These are phyloP conservation scores for Thecophora atra DNA, from an alignment of 2,888 invertebrate genomes.

Conservation along the genomic window DNA sequence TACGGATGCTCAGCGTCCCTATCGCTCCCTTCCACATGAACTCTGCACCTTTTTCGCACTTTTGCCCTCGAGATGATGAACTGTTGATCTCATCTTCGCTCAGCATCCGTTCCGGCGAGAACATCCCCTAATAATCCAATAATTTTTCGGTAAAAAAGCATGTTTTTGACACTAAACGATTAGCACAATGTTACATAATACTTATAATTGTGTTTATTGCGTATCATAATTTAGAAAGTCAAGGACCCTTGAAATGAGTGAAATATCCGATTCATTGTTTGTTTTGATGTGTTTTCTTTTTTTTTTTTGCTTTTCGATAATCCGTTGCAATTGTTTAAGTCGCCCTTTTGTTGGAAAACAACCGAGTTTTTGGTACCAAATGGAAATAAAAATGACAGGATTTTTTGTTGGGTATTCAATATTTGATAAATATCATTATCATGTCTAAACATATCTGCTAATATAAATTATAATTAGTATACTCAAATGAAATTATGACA, in stretches of 20 bases:
- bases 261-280: constrained; percentile 47
- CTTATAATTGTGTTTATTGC: constrained; percentile 51
- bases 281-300: constrained; percentile 35
- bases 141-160: constrained; percentile 59
- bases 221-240: constrained; percentile 52
- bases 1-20: too few relatives aligned
- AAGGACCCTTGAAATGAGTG: constrained; percentile 64
- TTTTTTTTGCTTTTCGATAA: neutral
- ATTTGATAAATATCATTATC: too few relatives aligned
- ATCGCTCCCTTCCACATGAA: constrained; percentile 57
- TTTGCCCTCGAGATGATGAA: constrained; percentile 32
- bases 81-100: constrained; percentile 40
- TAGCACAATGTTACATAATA: constrained; percentile 58
- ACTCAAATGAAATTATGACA: too few relatives aligned
- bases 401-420: neutral
- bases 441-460: too few relatives aligned
- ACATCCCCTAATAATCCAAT: constrained; percentile 52
- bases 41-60: constrained; percentile 50
- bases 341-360: neutral
- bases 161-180: constrained; percentile 62
- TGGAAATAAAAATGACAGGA: neutral
- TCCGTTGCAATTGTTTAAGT: neutral
- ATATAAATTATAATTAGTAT: too few relatives aligned
- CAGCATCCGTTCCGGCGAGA: constrained; percentile 33
- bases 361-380: too few relatives aligned